phyloP scores from a whole-genome alignment of 2,113 vertebrate genomes.

The Tachycineta bicolor region DNA sequence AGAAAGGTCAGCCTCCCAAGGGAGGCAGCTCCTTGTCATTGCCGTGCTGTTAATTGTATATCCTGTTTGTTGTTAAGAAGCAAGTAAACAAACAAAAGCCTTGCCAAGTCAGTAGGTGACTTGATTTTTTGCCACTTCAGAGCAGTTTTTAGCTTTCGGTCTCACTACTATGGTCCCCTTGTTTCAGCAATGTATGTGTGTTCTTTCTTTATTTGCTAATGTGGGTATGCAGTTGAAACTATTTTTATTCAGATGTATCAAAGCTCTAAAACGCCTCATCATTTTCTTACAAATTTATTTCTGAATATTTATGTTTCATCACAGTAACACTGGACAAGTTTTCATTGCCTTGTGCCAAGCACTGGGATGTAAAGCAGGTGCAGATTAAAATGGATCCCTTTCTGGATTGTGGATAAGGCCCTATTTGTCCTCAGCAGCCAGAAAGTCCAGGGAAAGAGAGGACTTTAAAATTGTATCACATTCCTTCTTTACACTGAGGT shows the following conservation, averaged over 20 bases:
- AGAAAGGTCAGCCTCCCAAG: conserved; percentile 25
- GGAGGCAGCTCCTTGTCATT: conserved; percentile 11
- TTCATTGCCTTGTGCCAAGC: conserved; percentile 42
- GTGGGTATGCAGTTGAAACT: background rate
- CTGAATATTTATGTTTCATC: conserved; percentile 1
- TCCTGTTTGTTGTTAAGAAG: conserved; percentile 32
- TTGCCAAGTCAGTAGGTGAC: conserved; percentile 48
- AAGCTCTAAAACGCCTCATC: background rate
- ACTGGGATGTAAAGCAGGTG: conserved; percentile 39
- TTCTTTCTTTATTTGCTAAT: conserved; percentile 17
- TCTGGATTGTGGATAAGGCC: conserved; percentile 32
- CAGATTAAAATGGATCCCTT: conserved; percentile 24
- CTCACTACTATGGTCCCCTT: background rate
- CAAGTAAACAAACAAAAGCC: background rate
- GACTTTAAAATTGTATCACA: conserved; percentile 1
- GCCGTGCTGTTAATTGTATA: conserved; percentile 31
- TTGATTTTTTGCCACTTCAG: conserved; percentile 15
- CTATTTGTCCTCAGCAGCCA: conserved; percentile 33
- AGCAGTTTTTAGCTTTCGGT: conserved; percentile 2
- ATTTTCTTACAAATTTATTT: background rate
- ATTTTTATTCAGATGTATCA: background rate
- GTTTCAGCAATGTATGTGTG: background rate
- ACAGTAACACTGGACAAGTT: background rate
- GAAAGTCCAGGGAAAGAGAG: conserved; percentile 22
- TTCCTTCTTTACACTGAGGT: conserved; percentile 54